Percentiles rank a stretch among this genome's conserved stretches.
These are phyloP conservation scores for Pasiphila rectangulata DNA, from an alignment of 2,888 invertebrate genomes.

Conservation along the genomic window DNA sequence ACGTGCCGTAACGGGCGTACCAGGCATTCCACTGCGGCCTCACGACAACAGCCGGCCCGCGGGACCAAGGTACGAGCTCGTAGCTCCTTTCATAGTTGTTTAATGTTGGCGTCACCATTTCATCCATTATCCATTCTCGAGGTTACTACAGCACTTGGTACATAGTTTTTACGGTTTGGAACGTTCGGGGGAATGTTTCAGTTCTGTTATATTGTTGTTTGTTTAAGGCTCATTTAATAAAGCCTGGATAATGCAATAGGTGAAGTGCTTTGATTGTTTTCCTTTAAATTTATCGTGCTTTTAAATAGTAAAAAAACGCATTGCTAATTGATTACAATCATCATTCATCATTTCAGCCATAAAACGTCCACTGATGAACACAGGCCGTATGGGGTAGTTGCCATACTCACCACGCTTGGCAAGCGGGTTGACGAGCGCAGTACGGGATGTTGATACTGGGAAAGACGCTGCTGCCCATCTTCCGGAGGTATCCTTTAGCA, in stretches of 20 bases:
- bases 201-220: constrained; percentile 39
- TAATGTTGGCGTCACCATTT: constrained; percentile 26
- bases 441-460: no score
- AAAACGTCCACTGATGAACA: no score
- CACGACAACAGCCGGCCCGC: constrained; percentile 13
- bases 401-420: no score
- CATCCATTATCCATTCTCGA: constrained; percentile 55
- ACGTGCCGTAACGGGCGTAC: constrained; percentile 35
- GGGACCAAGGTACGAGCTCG: constrained; percentile 33
- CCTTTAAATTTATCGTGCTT: constrained; percentile 16
- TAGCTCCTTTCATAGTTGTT: constrained; percentile 40
- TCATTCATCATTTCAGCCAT: no score
- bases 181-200: constrained; percentile 35
- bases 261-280: constrained; percentile 11
- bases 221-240: constrained; percentile 36
- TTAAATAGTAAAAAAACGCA: constrained; percentile 5
- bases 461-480: no score
- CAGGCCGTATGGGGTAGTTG: no score
- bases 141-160: constrained; percentile 39
- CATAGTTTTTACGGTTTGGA: constrained; percentile 40
- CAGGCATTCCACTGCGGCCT: constrained; percentile 38
- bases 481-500: no score
- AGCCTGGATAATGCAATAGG: constrained; percentile 26
- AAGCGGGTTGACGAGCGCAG: no score
- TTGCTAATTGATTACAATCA: no score